phyloP scores from a whole-genome alignment of 2,888 invertebrate species.

The Mactromeris polynyma region DNA sequence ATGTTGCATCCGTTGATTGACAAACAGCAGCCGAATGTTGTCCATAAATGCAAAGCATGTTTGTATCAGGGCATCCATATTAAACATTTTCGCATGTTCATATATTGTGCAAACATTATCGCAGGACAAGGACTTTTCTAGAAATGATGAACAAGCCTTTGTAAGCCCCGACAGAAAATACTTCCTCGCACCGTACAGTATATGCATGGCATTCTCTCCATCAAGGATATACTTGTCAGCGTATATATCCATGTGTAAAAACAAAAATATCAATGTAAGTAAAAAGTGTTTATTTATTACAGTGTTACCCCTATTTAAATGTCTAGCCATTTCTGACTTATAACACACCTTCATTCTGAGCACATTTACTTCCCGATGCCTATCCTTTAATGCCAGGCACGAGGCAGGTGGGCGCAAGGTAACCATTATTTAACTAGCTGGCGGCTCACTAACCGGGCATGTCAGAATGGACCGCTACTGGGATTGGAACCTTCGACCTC shows the following conservation, averaged over 20 bases:
- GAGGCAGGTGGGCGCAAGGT: no score
- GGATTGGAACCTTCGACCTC: no score
- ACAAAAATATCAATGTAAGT: neutral
- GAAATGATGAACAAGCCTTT: neutral
- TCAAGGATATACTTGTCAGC: neutral
- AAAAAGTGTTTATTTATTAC: no score
- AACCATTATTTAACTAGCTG: no score
- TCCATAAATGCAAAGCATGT: constrained; percentile 13
- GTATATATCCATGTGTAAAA: neutral
- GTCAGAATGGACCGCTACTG: no score
- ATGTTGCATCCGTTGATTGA: neutral
- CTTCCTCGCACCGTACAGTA: constrained; percentile 30
- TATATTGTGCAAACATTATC: constrained; percentile 22
- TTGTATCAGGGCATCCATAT: neutral
- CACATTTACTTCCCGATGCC: no score
- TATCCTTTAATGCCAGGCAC: no score
- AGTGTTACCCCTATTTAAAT: no score
- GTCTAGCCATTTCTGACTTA: no score
- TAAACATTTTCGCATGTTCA: constrained; percentile 27
- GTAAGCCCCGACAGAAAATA: constrained; percentile 21
- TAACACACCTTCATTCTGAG: no score
- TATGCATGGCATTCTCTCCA: constrained; percentile 11
- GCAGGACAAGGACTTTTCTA: neutral
- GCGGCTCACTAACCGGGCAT: no score
- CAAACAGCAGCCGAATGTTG: neutral